These are phyloP conservation scores for Halichoeres trimaculatus DNA, from an alignment of 2,113 vertebrate genomes.

Conservation along the genomic window DNA sequence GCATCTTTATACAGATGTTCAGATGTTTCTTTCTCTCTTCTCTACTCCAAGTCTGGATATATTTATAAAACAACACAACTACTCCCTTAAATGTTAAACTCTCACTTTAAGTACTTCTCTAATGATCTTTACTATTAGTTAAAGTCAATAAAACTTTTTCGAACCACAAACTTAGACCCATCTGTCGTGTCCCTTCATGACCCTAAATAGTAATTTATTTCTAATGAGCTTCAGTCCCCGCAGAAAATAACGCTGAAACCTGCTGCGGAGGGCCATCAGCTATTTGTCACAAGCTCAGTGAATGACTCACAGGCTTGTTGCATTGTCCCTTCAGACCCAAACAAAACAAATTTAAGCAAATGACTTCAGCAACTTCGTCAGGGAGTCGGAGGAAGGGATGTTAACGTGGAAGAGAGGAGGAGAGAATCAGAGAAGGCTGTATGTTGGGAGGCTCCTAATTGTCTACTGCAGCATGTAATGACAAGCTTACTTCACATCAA, in stretches of 20 bases:
- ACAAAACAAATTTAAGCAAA: constrained; percentile 48
- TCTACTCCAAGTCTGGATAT: too few relatives aligned
- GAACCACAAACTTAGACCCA: constrained; percentile 2
- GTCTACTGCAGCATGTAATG: constrained; percentile 85
- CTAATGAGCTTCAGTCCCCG: constrained; percentile 48
- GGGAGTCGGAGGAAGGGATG: constrained; percentile 1
- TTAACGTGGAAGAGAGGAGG: constrained; percentile 10
- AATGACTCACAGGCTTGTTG: constrained; percentile 40
- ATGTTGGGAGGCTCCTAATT: constrained; percentile 82
- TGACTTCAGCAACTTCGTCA: constrained; percentile 42
- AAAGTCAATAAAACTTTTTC: constrained; percentile 3
- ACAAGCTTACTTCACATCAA: constrained; percentile 84
- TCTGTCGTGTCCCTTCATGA: constrained; percentile 34
- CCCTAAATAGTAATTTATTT: constrained; percentile 40
- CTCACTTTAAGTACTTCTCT: not conserved
- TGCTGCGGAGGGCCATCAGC: constrained; percentile 29
- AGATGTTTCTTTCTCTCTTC: too few relatives aligned
- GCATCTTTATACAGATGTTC: too few relatives aligned
- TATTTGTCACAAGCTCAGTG: constrained; percentile 35
- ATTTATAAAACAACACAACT: too few relatives aligned
- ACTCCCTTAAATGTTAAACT: too few relatives aligned
- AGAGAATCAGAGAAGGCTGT: constrained; percentile 49
- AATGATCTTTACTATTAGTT: constrained; percentile 11
- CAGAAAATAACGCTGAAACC: constrained; percentile 25
- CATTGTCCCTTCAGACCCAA: constrained; percentile 17